Evolutionary conservation across 1,140 invertebrate genomes (phyloP).

Genomic region (Pogonomyrmex barbatus): DNA sequence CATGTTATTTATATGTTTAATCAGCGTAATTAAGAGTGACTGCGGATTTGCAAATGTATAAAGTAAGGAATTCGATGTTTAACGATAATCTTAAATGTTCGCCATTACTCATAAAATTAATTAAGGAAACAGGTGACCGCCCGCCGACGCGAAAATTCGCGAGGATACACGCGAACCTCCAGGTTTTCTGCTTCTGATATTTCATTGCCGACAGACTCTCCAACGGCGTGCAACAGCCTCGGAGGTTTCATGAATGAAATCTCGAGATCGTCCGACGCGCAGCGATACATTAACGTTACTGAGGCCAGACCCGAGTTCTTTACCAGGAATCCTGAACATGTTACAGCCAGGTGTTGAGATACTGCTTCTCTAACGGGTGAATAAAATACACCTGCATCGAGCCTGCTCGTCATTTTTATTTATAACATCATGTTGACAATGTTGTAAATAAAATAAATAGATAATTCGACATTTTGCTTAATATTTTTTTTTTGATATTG

Average conservation of each 20-base stretch:
- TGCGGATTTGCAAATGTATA: not conserved
- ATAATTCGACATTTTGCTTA: not conserved
- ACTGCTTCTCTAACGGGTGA: slow-evolving; percentile 68
- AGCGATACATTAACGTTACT: slow-evolving; percentile 66
- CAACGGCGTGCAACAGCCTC: slow-evolving; percentile 12
- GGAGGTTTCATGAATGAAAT: slow-evolving; percentile 73
- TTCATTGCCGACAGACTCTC: slow-evolving; percentile 36
- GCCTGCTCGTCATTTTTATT: not conserved
- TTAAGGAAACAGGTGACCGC: slow-evolving; percentile 26
- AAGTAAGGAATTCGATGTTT: not conserved
- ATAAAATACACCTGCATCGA: not conserved
- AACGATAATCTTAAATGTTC: slow-evolving; percentile 14
- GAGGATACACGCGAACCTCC: not conserved
- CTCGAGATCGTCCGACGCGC: slow-evolving; percentile 63
- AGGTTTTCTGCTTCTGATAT: slow-evolving; percentile 47
- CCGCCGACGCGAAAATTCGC: slow-evolving; percentile 26
- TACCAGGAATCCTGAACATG: slow-evolving; percentile 69
- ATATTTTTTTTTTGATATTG: not conserved
- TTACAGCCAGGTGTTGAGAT: slow-evolving; percentile 66
- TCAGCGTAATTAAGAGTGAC: not conserved
- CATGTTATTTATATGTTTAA: slow-evolving; percentile 17
- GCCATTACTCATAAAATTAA: slow-evolving; percentile 4
- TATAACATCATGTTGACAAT: not conserved
- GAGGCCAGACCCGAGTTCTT: slow-evolving; percentile 44
- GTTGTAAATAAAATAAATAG: not conserved